Base-by-base conservation (phyloP, 2,888 invertebrate species). In the Tridacna crocea region DNA sequence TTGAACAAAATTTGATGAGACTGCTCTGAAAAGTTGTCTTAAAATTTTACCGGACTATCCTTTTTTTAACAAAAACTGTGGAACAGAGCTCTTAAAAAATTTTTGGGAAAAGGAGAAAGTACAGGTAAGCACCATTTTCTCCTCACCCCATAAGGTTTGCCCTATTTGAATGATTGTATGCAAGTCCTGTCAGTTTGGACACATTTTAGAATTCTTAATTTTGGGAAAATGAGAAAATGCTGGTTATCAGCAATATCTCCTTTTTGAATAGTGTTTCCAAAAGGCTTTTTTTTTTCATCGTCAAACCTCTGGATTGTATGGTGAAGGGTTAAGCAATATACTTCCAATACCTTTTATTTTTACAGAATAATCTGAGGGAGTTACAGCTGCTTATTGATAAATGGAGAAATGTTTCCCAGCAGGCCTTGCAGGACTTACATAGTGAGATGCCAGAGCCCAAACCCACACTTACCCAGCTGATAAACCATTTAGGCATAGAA, bases 361-460 rank as follows among this genome's bases (percentile, higher is more conserved):
- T 86, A n/a, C 87, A 92, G 92, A 91, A 92, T 77, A 87, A 92
- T 74, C 81, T 91, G 51, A 60, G 60, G 22, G 83, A 90, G 58
- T 87, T 92, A 46, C 84, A 89, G 63, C 48, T 13, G 0, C 80
- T 92, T 78, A 90, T 91, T 65, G 81, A 86, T 70, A 92, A 90
- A 75, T 92, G 92, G 92, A 77, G 89, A 27, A 75, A 66, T 22
- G 89, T 90, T 0, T 86, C 88, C 72, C 92, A 92, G 76, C 79
- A 88, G 55, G 90, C 89, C 12, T 58, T 92, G 19, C 87, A 83
- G 48, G 91, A 92, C 76, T 85, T 92, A 27, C 88, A 87, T 36
- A 60, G 77, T 11, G 77, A 85, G 48, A 79, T 90, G 73, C 85
- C 88, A 13, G 89, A 90, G 27, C 92, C 92, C 3, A 85, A 81